These are phyloP conservation scores for Gavia stellata DNA, from an alignment of 2,113 vertebrate genomes.

Conservation along the genomic window DNA sequence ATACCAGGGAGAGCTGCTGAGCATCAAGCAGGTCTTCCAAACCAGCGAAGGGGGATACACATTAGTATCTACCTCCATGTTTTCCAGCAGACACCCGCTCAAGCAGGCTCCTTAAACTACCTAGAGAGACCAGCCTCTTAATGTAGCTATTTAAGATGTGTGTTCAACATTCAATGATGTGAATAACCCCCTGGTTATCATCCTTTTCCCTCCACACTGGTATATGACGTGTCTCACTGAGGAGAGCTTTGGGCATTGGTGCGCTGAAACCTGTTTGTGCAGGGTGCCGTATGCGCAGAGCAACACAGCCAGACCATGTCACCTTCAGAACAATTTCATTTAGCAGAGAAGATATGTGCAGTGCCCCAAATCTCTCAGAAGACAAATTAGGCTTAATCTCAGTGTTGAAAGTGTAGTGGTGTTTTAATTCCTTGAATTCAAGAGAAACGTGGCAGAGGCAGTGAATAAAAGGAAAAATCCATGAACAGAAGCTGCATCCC, in stretches of 20 bases:
- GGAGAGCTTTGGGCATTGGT: neutral
- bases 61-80: neutral
- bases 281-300: too few species aligned
- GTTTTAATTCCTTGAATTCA: neutral
- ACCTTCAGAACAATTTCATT: neutral
- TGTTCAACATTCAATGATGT: neutral
- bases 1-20: neutral
- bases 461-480: neutral
- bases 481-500: neutral
- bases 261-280: neutral
- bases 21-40: neutral
- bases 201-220: neutral
- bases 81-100: neutral
- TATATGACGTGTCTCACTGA: rapidly evolving
- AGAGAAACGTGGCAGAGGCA: neutral
- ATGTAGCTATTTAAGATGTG: neutral
- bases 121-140: neutral
- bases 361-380: neutral
- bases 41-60: neutral
- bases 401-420: neutral
- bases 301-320: neutral
- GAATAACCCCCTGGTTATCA: neutral
- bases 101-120: neutral
- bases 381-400: neutral
- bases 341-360: neutral